phyloP scores from a whole-genome alignment of 2,888 invertebrate genomes.

The Conomelus anceps region DNA sequence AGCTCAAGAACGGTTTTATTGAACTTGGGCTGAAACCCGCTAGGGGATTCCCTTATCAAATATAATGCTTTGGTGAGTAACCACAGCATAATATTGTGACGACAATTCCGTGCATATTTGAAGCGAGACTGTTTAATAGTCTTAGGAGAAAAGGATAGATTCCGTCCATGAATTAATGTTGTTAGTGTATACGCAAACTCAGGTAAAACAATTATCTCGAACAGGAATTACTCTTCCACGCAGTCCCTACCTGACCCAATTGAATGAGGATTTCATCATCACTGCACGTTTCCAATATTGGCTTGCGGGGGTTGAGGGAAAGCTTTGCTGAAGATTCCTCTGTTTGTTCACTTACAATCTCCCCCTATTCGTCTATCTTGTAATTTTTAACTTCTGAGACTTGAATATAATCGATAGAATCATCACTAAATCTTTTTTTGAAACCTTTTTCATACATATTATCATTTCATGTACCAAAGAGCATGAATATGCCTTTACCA shows the following conservation, averaged over 20 bases:
- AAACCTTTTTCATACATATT: too few species aligned
- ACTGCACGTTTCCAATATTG: neutral
- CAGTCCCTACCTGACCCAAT: neutral
- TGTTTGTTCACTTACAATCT: too few species aligned
- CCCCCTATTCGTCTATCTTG: too few species aligned
- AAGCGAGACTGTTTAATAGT: neutral
- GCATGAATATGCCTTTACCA: too few species aligned
- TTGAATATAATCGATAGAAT: too few species aligned
- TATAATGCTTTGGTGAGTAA: neutral
- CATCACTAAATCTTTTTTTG: too few species aligned
- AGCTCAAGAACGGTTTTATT: neutral
- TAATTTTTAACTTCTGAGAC: too few species aligned
- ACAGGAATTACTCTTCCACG: neutral
- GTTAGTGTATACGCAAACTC: neutral
- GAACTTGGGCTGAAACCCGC: neutral
- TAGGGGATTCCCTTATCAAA: neutral
- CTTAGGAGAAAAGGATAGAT: neutral
- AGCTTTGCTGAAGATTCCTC: neutral
- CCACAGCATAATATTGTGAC: neutral
- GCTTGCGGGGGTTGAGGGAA: neutral
- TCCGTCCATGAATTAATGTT: neutral
- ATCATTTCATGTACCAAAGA: too few species aligned
- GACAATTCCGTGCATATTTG: neutral
- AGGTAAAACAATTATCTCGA: neutral
- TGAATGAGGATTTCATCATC: neutral